Evolutionary conservation across 2,888 invertebrate genomes (phyloP).

Genomic region (Orthonevra nobilis): DNA sequence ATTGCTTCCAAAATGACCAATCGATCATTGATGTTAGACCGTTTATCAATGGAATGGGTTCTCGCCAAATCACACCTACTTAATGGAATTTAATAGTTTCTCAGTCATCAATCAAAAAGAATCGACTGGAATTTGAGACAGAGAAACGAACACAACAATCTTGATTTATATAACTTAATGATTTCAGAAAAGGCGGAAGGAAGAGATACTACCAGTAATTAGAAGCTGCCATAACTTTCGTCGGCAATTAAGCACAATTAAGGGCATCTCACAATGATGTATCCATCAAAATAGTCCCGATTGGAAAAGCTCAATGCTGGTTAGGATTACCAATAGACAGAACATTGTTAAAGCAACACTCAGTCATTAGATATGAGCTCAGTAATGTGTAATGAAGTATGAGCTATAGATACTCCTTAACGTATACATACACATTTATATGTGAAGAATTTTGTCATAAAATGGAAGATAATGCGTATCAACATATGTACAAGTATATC

Average conservation of each 20-base stretch:
- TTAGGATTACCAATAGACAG: background rate
- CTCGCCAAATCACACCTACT: too few relatives aligned
- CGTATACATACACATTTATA: too few relatives aligned
- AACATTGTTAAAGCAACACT: too few relatives aligned
- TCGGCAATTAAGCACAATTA: conserved; percentile 15
- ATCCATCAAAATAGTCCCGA: conserved; percentile 14
- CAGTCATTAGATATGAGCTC: too few relatives aligned
- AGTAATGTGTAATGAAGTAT: too few relatives aligned
- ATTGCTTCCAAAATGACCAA: too few relatives aligned
- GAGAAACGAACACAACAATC: background rate
- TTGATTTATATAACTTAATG: background rate
- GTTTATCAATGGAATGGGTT: too few relatives aligned
- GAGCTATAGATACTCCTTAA: too few relatives aligned
- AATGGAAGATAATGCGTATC: too few relatives aligned
- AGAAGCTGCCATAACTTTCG: conserved; percentile 25
- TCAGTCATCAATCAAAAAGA: conserved; percentile 15
- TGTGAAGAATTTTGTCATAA: too few relatives aligned
- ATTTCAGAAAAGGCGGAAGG: conserved; percentile 19
- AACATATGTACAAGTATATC: too few relatives aligned
- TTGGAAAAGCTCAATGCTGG: conserved; percentile 4
- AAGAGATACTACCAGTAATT: conserved; percentile 18
- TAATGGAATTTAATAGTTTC: background rate
- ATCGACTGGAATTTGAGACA: background rate
- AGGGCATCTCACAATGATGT: conserved; percentile 31
- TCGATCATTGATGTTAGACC: too few relatives aligned